These are phyloP conservation scores for Alces alces DNA, from an alignment of 2,113 vertebrate species.

Conservation along the genomic window DNA sequence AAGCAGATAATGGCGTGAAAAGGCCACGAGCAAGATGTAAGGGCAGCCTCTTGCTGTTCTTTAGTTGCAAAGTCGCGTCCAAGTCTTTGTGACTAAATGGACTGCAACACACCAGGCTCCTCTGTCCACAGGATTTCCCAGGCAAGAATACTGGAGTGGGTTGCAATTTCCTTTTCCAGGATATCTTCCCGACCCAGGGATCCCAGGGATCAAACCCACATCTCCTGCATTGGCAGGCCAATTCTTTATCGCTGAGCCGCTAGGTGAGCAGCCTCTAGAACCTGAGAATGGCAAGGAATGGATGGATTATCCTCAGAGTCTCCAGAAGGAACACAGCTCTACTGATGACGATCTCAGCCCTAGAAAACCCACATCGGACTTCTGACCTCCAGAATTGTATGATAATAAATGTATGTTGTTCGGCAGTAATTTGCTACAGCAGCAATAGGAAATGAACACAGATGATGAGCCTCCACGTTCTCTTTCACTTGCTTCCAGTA, in stretches of 20 bases:
- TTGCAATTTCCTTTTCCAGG: neutral
- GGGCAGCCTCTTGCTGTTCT: neutral
- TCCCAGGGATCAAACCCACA: neutral
- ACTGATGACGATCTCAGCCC: neutral
- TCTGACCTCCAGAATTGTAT: neutral
- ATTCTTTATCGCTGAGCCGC: neutral
- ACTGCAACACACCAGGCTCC: neutral
- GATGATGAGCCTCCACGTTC: neutral
- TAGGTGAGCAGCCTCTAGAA: neutral
- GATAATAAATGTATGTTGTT: neutral
- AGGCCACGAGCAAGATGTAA: neutral
- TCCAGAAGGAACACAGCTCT: neutral
- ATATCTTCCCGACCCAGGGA: neutral
- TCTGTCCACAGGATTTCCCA: neutral
- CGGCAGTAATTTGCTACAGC: neutral
- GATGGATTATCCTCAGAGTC: neutral
- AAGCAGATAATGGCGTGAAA: neutral
- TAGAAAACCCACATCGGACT: neutral
- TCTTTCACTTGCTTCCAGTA: neutral
- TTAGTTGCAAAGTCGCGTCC: rapidly evolving
- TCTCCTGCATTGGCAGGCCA: neutral
- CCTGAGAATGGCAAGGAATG: neutral
- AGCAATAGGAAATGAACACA: neutral
- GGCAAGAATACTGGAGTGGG: neutral
- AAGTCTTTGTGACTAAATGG: neutral